A percentile compares a stretch with the other conserved stretches of the same genome.
Conservation (phyloP, 2,888 invertebrate genomes). For the Cryptus viduatorius region DNA sequence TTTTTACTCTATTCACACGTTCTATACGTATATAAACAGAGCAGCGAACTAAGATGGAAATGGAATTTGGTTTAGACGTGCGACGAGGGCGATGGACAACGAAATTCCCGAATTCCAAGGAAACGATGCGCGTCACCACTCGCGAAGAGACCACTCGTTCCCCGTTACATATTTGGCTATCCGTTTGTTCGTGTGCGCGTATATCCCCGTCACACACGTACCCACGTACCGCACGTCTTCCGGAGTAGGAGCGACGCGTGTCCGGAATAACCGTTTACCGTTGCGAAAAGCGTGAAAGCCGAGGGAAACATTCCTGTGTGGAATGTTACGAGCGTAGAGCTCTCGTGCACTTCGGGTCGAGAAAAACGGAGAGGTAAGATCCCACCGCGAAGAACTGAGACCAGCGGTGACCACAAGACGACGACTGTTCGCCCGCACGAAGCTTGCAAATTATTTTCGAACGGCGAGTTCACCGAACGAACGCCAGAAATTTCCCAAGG, state of each 20-base stretch:
- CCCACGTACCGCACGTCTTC: constrained; percentile 57
- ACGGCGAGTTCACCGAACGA: constrained; percentile 71
- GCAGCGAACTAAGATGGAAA: constrained; percentile 46
- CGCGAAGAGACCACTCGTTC: neutral
- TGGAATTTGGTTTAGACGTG: constrained; percentile 56
- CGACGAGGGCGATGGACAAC: constrained; percentile 31
- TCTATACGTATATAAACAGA: constrained; percentile 36
- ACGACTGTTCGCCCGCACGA: constrained; percentile 62
- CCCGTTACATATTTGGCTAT: neutral
- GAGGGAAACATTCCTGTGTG: constrained; percentile 24
- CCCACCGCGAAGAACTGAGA: constrained; percentile 67
- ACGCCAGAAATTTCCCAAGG: constrained; percentile 78
- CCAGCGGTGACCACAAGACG: constrained; percentile 45
- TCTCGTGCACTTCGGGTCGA: constrained; percentile 74
- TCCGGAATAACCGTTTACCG: constrained; percentile 66
- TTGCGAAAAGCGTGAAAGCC: constrained; percentile 14
- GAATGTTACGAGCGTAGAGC: constrained; percentile 71
- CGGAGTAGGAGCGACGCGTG: constrained; percentile 59
- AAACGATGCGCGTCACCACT: constrained; percentile 69
- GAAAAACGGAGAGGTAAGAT: constrained; percentile 73
- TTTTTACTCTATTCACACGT: constrained; percentile 17
- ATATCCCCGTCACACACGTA: constrained; percentile 10
- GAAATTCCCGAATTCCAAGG: constrained; percentile 70
- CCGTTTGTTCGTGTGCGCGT: neutral
- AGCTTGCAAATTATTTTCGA: constrained; percentile 81